Evolutionary conservation across 2,113 vertebrate genomes (phyloP).

Genomic region (Serinus canaria): DNA sequence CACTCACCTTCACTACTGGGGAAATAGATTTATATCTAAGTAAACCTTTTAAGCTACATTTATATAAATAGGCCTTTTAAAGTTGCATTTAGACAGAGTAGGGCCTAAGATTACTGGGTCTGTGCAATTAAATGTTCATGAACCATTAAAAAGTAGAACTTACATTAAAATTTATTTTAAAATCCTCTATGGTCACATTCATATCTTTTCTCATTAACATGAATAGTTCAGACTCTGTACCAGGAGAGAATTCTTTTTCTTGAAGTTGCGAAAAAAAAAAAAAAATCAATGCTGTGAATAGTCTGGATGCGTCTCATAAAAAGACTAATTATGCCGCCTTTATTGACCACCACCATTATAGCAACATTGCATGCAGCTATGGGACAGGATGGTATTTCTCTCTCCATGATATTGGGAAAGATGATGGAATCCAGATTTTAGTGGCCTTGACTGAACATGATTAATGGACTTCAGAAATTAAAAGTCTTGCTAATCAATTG

Average conservation of each 20-base stretch:
- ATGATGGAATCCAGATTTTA: neutral
- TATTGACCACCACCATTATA: neutral
- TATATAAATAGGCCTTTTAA: neutral
- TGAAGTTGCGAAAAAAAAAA: neutral
- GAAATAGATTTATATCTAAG: neutral
- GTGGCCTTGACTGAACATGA: neutral
- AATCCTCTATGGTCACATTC: neutral
- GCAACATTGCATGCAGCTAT: neutral
- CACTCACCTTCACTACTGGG: neutral
- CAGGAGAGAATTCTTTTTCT: neutral
- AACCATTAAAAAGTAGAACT: neutral
- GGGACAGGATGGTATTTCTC: neutral
- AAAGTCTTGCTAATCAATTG: neutral
- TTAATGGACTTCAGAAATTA: neutral
- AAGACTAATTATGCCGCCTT: neutral
- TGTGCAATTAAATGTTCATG: neutral
- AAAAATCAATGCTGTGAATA: neutral
- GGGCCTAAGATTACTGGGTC: neutral
- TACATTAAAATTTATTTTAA: neutral
- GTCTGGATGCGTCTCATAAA: neutral
- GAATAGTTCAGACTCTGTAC: neutral
- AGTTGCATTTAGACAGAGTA: neutral
- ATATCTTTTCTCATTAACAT: neutral
- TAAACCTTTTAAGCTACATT: neutral
- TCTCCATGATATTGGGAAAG: neutral